phyloP scores from a whole-genome alignment of 2,888 invertebrate genomes.

The Drosophila diplacantha region DNA sequence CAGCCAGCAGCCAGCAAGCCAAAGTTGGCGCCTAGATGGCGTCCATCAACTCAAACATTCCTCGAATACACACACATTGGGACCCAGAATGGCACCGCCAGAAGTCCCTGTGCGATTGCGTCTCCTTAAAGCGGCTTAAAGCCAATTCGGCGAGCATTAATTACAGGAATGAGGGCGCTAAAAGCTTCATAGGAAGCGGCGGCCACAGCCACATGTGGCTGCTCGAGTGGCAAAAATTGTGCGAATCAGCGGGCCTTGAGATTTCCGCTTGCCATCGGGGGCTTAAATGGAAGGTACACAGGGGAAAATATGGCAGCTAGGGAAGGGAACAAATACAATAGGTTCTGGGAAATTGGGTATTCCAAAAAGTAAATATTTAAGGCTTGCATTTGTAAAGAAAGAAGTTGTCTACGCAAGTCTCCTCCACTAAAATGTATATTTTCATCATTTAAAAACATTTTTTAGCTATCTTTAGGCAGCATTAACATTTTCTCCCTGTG shows the following conservation, averaged over 20 bases:
- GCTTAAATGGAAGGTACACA: slow-evolving; percentile 16
- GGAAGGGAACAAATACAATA: no score
- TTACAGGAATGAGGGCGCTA: slow-evolving; percentile 38
- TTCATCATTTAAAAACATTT: not conserved
- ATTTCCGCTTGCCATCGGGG: slow-evolving; percentile 41
- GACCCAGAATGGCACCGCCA: slow-evolving; percentile 12
- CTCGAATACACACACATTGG: not conserved
- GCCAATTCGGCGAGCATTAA: slow-evolving; percentile 26
- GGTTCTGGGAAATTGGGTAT: no score
- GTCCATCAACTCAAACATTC: slow-evolving; percentile 32
- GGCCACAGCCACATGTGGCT: slow-evolving; percentile 29
- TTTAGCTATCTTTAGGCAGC: rapidly evolving
- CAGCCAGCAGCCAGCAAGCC: slow-evolving; percentile 35
- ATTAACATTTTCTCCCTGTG: not conserved
- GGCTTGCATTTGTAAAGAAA: no score
- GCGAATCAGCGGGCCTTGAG: slow-evolving; percentile 33
- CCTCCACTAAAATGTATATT: not conserved
- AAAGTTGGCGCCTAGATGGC: slow-evolving; percentile 40
- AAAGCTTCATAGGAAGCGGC: slow-evolving; percentile 21
- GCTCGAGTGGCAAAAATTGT: slow-evolving; percentile 38
- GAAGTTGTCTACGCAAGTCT: no score
- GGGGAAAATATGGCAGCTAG: not conserved
- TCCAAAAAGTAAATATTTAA: no score
- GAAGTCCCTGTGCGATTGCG: slow-evolving; percentile 1
- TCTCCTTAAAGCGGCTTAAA: slow-evolving; percentile 34